Conservation (phyloP, 2,797 vertebrate genomes). For the Pteropus rufus region DNA sequence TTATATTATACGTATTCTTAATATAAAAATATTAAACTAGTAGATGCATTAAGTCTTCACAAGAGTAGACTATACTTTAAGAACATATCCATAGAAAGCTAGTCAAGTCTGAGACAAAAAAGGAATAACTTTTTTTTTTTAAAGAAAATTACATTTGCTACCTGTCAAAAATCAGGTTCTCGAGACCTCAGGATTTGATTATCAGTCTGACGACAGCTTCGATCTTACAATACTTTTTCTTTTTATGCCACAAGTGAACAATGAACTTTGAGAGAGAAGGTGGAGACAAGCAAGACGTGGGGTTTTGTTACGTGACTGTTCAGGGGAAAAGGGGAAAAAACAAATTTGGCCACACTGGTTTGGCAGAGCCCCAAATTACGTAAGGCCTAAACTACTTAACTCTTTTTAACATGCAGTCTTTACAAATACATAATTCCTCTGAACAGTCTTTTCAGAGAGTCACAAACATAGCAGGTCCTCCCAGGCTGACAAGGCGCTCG, state of each 20-base stretch:
- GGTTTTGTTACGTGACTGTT: neutral
- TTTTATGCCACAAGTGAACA: neutral
- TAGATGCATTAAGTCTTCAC: neutral
- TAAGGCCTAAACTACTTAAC: neutral
- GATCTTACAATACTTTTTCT: neutral
- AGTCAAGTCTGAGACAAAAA: neutral
- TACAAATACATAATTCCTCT: neutral
- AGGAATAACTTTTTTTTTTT: neutral
- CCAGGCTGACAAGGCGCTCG: neutral
- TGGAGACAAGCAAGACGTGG: neutral
- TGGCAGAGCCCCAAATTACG: neutral
- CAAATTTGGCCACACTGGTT: neutral
- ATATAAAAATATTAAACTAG: neutral
- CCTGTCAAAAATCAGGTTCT: neutral
- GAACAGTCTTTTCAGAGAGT: neutral
- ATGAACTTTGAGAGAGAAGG: neutral
- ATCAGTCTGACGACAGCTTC: neutral
- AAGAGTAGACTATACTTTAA: neutral
- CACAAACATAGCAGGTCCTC: neutral
- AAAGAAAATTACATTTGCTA: conserved; percentile 8
- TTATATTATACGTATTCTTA: neutral
- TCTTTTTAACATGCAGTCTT: neutral
- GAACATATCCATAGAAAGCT: neutral
- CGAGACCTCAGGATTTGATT: neutral
- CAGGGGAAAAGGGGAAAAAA: neutral